These are phyloP conservation scores for Lasioglossum vierecki DNA, from an alignment of 2,888 invertebrate genomes.

Conservation along the genomic window DNA sequence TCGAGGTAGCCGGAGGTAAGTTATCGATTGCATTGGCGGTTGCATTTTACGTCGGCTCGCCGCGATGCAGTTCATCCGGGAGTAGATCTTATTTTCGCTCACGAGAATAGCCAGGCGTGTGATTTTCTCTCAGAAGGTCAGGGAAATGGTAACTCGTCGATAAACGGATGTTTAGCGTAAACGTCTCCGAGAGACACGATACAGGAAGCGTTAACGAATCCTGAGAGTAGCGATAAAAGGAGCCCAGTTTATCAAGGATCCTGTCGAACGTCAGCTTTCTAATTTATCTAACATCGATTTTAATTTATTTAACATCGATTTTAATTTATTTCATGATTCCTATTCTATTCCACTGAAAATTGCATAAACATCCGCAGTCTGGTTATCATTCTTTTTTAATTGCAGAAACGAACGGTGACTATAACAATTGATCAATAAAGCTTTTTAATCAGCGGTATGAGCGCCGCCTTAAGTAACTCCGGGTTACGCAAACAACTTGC, in stretches of 20 bases:
- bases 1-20: background rate
- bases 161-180: background rate
- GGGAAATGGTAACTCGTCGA: background rate
- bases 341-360: too few species aligned
- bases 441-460: conserved; percentile 52
- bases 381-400: too few species aligned
- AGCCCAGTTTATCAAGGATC: conserved; percentile 8
- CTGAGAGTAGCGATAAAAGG: background rate
- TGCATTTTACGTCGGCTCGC: conserved; percentile 16
- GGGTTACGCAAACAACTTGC: conserved; percentile 77
- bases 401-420: too few species aligned
- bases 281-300: too few species aligned
- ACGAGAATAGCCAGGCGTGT: background rate
- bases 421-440: too few species aligned
- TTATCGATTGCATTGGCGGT: conserved; percentile 15
- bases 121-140: background rate
- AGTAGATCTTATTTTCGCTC: background rate
- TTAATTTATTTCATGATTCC: too few species aligned
- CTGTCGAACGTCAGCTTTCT: background rate
- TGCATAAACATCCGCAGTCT: too few species aligned
- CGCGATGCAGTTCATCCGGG: background rate
- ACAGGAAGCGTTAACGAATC: too few species aligned
- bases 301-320: too few species aligned
- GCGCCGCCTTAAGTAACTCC: conserved; percentile 62
- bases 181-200: background rate